These are phyloP conservation scores for Penelope pileata DNA, from an alignment of 2,113 vertebrate species.

Conservation along the genomic window DNA sequence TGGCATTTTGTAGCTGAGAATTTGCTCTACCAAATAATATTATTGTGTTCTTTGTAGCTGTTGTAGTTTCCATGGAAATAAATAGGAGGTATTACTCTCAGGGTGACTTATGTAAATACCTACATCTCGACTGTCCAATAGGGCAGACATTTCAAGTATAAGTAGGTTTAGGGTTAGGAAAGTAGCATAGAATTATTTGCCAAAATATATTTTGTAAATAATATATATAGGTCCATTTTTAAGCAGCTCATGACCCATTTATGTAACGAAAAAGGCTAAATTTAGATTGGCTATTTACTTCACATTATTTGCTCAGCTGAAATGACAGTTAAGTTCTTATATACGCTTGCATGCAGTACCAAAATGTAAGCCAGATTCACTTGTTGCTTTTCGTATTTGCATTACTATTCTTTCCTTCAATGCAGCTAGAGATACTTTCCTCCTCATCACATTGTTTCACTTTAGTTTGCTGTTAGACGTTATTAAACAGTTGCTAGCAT, in stretches of 20 bases:
- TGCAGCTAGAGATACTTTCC: background rate
- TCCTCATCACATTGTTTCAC: background rate
- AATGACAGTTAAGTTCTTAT: background rate
- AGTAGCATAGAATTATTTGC: background rate
- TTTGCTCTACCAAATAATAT: too few species aligned
- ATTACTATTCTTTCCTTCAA: background rate
- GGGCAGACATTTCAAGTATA: background rate
- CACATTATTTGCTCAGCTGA: background rate
- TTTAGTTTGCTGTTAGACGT: background rate
- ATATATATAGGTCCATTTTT: background rate
- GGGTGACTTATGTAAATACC: background rate
- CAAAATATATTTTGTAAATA: background rate
- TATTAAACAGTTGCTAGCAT: background rate
- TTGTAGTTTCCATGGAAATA: too few species aligned
- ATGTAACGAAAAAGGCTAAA: background rate
- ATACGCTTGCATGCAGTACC: background rate
- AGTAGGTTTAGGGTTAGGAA: background rate
- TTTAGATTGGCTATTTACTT: background rate
- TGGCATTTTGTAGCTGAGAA: too few species aligned
- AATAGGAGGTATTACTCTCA: too few species aligned
- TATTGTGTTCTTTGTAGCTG: too few species aligned
- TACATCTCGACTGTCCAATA: background rate
- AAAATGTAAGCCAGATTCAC: background rate
- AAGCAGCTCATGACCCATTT: background rate
- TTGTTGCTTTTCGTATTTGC: background rate